These are phyloP conservation scores for Epirrhoe alternata DNA, from an alignment of 2,888 invertebrate genomes.

Conservation along the genomic window DNA sequence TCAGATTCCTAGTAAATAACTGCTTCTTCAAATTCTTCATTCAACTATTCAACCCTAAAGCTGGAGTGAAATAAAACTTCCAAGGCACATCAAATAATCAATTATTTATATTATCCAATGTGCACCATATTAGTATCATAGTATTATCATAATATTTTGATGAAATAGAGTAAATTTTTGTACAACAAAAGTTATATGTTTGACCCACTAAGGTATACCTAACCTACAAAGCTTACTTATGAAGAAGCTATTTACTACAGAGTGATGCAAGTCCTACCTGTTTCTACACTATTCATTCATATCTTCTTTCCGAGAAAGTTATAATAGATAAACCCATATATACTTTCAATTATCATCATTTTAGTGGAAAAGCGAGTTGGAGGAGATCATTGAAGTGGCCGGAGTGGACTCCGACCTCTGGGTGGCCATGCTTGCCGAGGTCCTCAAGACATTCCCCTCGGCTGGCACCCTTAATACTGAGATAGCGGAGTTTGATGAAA, in stretches of 20 bases:
- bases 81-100: background rate
- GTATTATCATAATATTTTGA: background rate
- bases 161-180: background rate
- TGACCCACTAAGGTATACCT: conserved; percentile 3
- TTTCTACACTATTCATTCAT: too few relatives aligned
- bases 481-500: conserved; percentile 94
- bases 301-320: too few relatives aligned
- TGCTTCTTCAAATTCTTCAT: background rate
- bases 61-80: background rate
- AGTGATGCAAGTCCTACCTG: too few relatives aligned
- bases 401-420: conserved; percentile 97
- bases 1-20: conserved; percentile 1
- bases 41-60: background rate
- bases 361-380: conserved; percentile 96
- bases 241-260: background rate
- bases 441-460: conserved; percentile 96
- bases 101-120: background rate
- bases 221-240: conserved; percentile 21
- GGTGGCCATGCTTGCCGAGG: conserved; percentile 98
- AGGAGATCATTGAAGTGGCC: conserved; percentile 97
- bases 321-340: too few relatives aligned
- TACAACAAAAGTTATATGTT: background rate
- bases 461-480: conserved; percentile 95
- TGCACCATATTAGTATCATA: background rate
- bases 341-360: conserved; percentile 52